Evolutionary conservation across 2,113 vertebrate species (phyloP).

Genomic region (Chitala chitala): DNA sequence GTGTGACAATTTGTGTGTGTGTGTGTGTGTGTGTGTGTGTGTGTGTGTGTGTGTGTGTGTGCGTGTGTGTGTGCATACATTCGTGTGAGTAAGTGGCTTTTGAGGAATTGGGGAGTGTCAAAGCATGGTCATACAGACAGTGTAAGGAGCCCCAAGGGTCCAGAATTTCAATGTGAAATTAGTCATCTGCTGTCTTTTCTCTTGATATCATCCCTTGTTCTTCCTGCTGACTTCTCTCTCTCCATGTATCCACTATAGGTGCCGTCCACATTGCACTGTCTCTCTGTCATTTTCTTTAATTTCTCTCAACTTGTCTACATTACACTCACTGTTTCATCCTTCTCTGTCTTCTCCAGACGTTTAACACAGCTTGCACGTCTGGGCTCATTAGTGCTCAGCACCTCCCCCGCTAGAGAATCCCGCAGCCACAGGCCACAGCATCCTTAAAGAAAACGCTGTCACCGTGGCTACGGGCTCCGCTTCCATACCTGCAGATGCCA

Average conservation of each 20-base stretch:
- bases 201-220: not conserved
- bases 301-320: not conserved
- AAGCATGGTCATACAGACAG: not conserved
- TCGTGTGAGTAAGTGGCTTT: not conserved
- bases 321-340: not conserved
- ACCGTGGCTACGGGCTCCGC: not conserved
- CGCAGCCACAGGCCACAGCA: not conserved
- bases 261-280: not conserved
- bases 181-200: not conserved
- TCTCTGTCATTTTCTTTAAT: not conserved
- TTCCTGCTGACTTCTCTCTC: not conserved
- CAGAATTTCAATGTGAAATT: not conserved
- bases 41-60: not conserved
- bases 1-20: not conserved
- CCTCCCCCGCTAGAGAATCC: conserved; percentile 12
- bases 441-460: not conserved
- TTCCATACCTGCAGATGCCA: not conserved
- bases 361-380: not conserved
- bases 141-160: no score
- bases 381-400: conserved; percentile 1
- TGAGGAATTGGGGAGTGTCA: no score
- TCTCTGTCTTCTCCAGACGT: not conserved
- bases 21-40: not conserved
- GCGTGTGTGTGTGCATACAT: not conserved
- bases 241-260: not conserved